Base-by-base conservation (phyloP, 1,140 invertebrate genomes). In the Agrypnia vestita region DNA sequence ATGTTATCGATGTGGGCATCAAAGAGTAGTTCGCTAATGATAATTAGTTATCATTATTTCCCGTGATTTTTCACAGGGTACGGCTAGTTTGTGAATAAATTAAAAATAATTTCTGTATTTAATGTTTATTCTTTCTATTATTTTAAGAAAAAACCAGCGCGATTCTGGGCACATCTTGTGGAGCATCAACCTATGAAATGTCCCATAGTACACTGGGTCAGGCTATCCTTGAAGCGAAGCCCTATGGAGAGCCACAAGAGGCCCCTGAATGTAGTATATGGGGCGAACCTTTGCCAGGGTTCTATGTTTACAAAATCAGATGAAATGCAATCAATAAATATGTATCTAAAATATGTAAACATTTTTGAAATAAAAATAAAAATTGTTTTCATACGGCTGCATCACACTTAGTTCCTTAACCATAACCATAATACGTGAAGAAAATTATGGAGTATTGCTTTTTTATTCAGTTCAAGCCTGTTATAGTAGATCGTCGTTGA, bases 141-240 rank as follows among this genome's bases (percentile, higher is more conserved):
- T 35, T 62, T 69, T 59, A 46, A 78, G 64, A 53, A 1, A 69
- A 78, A 51, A 55, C 47, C 15, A 64, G 10, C 4, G 47, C 47
- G 12, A 76, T 76, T 15, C 46, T 80, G 13, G 46, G 47, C n/a
- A 74, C 72, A 1, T 67, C 35, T n/a, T 62, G 56, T 19, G 78
- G 78, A 0, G 56, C 44, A 19, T 62, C 71, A 1, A 67, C 61
- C 0, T 80, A 80, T 19, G 19, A 53, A 21, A 69, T 80, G 46
- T 15, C 17, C 17, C 71, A 75, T 44, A 1, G 78, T 12, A 17
- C 75, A 17, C 61, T 80, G n/a, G 78, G 56, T 0, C 13, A 21
- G 12, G 78, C 78, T n/a, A 53, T 80, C 0, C 44, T 80, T n/a
- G 78, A 80, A 46, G 59, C 35, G 19, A 80, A 74, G 46, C 78